Conservation (phyloP, 1,140 invertebrate species). For the Diachasma alloeum region DNA sequence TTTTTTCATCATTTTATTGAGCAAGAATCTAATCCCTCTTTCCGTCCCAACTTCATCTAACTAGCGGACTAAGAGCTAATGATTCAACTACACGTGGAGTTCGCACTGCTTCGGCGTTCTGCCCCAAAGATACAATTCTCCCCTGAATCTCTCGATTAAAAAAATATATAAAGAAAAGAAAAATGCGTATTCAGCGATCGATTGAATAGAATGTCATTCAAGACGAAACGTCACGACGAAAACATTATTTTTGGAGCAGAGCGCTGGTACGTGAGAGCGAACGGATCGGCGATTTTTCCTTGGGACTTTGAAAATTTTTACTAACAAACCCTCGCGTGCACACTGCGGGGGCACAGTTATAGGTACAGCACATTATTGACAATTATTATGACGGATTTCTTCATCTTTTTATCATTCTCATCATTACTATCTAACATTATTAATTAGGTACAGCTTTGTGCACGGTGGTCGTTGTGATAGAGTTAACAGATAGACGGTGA, state of each 20-base stretch:
- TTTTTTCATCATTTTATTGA: slow-evolving; percentile 12
- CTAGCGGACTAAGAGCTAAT: slow-evolving; percentile 20
- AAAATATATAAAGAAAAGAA: neutral
- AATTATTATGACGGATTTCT: slow-evolving; percentile 56
- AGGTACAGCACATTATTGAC: slow-evolving; percentile 57
- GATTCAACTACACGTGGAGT: slow-evolving; percentile 13
- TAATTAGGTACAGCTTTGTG: slow-evolving; percentile 60
- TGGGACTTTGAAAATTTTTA: neutral
- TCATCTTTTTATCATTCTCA: slow-evolving; percentile 15
- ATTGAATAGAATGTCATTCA: too few relatives aligned
- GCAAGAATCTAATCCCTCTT: slow-evolving; percentile 25
- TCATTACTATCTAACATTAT: slow-evolving; percentile 24
- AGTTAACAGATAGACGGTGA: slow-evolving; percentile 42
- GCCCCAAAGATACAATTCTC: neutral
- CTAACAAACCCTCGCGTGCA: slow-evolving; percentile 4
- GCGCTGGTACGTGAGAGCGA: neutral
- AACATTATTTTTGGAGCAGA: neutral
- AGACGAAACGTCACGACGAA: too few relatives aligned
- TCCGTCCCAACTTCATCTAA: neutral
- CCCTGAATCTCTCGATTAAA: neutral
- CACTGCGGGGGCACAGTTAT: slow-evolving; percentile 24
- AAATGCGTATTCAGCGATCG: neutral
- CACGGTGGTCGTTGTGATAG: slow-evolving; percentile 55
- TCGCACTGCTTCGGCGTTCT: neutral
- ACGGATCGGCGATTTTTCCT: neutral